Base-by-base conservation (phyloP, 92 coral and sea anemone species). In the Palythoa grandis region DNA sequence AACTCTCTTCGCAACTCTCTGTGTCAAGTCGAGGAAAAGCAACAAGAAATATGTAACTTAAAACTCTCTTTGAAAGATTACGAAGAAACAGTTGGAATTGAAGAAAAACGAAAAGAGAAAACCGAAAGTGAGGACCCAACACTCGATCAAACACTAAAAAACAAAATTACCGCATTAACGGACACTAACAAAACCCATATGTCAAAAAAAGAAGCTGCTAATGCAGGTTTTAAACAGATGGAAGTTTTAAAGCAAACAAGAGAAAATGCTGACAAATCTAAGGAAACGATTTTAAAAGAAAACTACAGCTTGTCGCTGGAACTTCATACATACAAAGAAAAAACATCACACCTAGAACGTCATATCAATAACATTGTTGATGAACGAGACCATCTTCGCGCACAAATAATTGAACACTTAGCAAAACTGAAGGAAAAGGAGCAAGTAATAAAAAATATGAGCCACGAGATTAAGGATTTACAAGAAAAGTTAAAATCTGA, bases 271-370 rank as follows among this genome's bases (percentile, higher is more conserved):
- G 52, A 61, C 5, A 79, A 65, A 79, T 40, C 72, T 5, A 79
- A 79, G 73, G 84, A 79, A 38, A 69, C 25, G 0, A 22, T 47
- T 8, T 22, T 69, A n/a, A 65, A 40, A 2, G 84, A 63, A 79
- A 79, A 35, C 58, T 79, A 79, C 72, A 2, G 22, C 56, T 52
- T 79, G 72, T 6, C 84, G 5, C 19, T 79, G 60, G 84, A 79
- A 65, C 74, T 79, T 43, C 73, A 79, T 10, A 39, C 84, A 5
- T 79, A 43, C 84, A 79, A 65, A 65, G 84, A 79, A 43, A 79
- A 79, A 79, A 23, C 73, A 11, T 43, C 39, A 1, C 40, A 79
- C 24, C 84, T 79, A 19, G 84, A 79, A 48, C 47, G 24, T 52
- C 72, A 80, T 35, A 58, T 80, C 23, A 70, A 24, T 13, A 14